Evolutionary conservation across 2,113 vertebrate genomes (phyloP).

Genomic region (Rhegmatorhina hoffmannsi): DNA sequence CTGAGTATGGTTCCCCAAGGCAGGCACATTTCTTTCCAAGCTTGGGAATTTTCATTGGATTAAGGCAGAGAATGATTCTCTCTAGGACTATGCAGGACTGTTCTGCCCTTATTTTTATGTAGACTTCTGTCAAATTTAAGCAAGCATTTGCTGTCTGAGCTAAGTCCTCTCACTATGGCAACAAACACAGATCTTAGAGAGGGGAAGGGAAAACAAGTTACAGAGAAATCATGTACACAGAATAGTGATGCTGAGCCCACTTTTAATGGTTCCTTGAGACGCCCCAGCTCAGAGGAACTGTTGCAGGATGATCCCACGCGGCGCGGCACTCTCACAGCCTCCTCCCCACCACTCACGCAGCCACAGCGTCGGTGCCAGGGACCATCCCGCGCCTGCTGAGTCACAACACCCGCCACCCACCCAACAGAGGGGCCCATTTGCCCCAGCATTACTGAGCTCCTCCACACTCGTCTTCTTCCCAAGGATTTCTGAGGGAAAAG

Average conservation of each 20-base stretch:
- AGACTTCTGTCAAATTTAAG: background rate
- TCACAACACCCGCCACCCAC: fast-evolving
- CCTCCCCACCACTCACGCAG: background rate
- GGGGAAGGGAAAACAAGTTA: background rate
- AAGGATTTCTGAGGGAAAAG: background rate
- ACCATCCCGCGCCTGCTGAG: background rate
- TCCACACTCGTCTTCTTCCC: background rate
- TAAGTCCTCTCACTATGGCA: conserved; percentile 6
- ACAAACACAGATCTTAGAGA: background rate
- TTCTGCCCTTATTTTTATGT: background rate
- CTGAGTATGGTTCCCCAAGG: background rate
- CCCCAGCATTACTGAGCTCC: fast-evolving
- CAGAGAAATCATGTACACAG: fast-evolving
- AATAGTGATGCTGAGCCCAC: fast-evolving
- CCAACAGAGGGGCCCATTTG: fast-evolving
- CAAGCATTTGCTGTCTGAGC: background rate
- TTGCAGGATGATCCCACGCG: background rate
- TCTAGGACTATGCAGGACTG: background rate
- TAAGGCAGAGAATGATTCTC: background rate
- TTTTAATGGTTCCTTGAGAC: background rate
- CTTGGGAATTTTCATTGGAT: background rate
- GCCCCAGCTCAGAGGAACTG: background rate
- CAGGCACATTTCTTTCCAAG: background rate
- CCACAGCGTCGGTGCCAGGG: background rate
- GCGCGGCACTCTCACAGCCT: background rate